Base-by-base conservation (phyloP, 1,140 invertebrate genomes). In the Drosophila azteca region DNA sequence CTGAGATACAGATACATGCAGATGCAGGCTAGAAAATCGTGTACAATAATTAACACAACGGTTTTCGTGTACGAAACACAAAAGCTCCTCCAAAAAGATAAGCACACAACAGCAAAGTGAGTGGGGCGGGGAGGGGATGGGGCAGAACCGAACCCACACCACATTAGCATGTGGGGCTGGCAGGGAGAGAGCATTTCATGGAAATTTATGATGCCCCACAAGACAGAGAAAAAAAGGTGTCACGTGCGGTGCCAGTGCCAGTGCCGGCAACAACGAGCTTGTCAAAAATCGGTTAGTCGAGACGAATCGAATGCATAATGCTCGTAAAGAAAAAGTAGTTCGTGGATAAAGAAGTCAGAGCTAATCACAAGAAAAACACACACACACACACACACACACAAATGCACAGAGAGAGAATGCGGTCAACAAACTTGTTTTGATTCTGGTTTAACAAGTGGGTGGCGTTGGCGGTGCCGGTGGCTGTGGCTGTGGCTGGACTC, bases 221-320 rank as follows among this genome's bases (percentile, higher is more conserved):
- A 60, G 55, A 63, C 7, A 48, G 43, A 63, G 43, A 26, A 26
- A 39, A 67, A 60, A 88, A 88, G 76, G 83, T 88, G 83, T 88
- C 83, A 88, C 83, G 83, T 88, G 83, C 83, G 73, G 48, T 63
- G 45, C 26, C 48, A 52, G 48, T 63, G 45, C 26, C 48, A 52
- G 43, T 20, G 17, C 17, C 17, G 17, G 43, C 58, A 61, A 55
- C 69, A 67, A 46, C 48, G 61, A 39, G 62, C 60, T 87, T 84
- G 82, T 85, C 78, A 88, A 85, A 70, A 85, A 64, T 73, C 52
- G 65, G 61, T 57, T 62, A 44, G 76, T 65, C 52, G 82, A 77
- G 64, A 81, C 75, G 71, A 76, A 85, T 84, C 75, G 71, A 76
- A 85, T 84, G 79, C 75, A 83, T 70, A 83, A 83, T 83, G 68